Base-by-base conservation (phyloP, 2,888 invertebrate genomes). In the Ennomos erosarius region DNA sequence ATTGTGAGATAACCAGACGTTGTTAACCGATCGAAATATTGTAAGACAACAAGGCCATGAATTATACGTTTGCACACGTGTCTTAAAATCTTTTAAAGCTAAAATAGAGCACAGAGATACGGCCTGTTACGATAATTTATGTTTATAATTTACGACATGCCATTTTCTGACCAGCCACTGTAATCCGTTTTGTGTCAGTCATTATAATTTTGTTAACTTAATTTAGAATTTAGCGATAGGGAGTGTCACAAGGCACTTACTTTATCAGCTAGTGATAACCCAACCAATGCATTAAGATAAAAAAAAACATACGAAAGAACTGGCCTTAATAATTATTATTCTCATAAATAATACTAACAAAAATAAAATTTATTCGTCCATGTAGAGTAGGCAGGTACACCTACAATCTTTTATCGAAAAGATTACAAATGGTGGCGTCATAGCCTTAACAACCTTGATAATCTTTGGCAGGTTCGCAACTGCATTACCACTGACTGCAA, bases 191-290 rank as follows among this genome's bases (percentile, higher is more conserved):
- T 34, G 35, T 46, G 34, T 46, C 56, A 58, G 44, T 53, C 51
- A 55, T 56, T 51, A 56, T 59, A 55, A 65, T 62, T 62, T 62
- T 61, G 68, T 72, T 68, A 71, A 66, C 66, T 62, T 69, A 57
- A 74, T 73, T 75, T 76, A 78, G 72, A 79, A 84, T 85, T 88
- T 76, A 74, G 81, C 78, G 88, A 89, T 87, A 90, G 81, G 83
- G 83, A 83, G 88, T 88, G 88, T 87, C 90, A 87, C 89, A 88
- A 87, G 88, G 85, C 89, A 88, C 88, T 84, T 85, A 82, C 64
- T 75, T 84, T 90, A 90, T 90, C 90, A 85, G 75, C 76, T 78
- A 73, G 73, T 74, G 91, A 92, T 92, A 92, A 90, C 87, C 89
- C 87, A 83, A 84, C 83, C 84, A 84, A 78, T 88, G 84, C 85